These are phyloP conservation scores for Lumbricus terrestris DNA, from an alignment of 2,888 invertebrate species.

Conservation along the genomic window DNA sequence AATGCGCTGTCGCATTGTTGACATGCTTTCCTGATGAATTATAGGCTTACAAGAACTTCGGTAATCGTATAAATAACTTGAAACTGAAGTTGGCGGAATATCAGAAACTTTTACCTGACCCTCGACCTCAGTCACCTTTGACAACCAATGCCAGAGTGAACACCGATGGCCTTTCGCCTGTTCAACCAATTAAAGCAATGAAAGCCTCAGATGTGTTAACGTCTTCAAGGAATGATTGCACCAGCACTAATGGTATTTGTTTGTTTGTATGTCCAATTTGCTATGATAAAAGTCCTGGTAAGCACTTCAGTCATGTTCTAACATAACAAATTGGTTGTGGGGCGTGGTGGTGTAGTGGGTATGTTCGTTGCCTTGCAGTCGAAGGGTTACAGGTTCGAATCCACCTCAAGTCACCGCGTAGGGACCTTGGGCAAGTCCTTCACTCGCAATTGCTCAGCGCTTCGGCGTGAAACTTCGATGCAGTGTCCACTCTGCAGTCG, in stretches of 20 bases:
- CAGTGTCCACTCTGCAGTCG: no score
- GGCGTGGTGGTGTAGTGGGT: no score
- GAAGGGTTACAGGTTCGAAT: no score
- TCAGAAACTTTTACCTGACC: background rate
- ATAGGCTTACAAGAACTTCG: conserved; percentile 10
- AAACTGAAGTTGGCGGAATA: conserved; percentile 3
- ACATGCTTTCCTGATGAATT: background rate
- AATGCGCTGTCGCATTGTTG: background rate
- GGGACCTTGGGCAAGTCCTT: no score
- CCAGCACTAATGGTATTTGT: background rate
- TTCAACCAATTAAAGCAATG: background rate
- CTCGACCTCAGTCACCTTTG: background rate
- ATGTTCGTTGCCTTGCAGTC: no score
- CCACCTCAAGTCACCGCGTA: no score
- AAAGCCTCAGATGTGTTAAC: background rate
- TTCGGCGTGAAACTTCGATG: no score
- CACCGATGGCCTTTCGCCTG: background rate
- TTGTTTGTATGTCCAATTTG: background rate
- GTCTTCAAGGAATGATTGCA: conserved; percentile 3
- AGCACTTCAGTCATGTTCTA: background rate
- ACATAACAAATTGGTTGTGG: no score
- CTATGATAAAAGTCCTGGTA: background rate
- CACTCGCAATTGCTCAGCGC: no score
- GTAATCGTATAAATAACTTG: conserved; percentile 10
- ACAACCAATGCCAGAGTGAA: background rate